Evolutionary conservation across 2,113 vertebrate species (phyloP).

Genomic region (Grammomys surdaster): DNA sequence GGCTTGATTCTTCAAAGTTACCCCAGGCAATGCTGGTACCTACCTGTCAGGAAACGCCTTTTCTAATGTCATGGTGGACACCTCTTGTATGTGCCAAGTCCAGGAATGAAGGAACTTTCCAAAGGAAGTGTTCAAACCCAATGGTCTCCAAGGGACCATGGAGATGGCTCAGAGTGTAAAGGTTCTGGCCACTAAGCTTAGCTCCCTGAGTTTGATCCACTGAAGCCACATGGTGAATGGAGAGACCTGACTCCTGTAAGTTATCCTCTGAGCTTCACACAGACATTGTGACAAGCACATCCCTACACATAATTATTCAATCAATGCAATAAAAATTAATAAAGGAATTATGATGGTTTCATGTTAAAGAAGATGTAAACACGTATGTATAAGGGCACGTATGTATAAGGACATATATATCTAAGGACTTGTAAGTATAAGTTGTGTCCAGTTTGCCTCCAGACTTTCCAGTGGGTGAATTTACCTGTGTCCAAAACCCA

Average conservation of each 20-base stretch:
- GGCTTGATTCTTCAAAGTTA: constrained; percentile 94
- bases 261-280: neutral
- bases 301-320: neutral
- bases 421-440: neutral
- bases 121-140: neutral
- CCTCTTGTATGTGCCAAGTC: neutral
- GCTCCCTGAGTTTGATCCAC: neutral
- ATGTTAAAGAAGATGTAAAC: neutral
- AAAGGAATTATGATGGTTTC: neutral
- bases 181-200: no score
- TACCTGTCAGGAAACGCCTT: constrained; percentile 89
- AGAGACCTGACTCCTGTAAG: neutral
- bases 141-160: neutral
- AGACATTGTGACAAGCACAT: neutral
- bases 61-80: constrained; percentile 64
- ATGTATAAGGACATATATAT: no score
- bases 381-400: neutral
- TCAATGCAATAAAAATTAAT: neutral
- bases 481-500: neutral
- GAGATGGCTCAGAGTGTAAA: neutral
- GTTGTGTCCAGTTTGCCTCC: neutral
- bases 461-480: neutral
- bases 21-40: constrained; percentile 91
- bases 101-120: neutral
- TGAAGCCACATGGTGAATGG: neutral